Percentiles rank a stretch among this genome's conserved stretches.
Evolutionary conservation across 2,797 vertebrate genomes (phyloP).

Genomic region (Sebastiscus tertius): DNA sequence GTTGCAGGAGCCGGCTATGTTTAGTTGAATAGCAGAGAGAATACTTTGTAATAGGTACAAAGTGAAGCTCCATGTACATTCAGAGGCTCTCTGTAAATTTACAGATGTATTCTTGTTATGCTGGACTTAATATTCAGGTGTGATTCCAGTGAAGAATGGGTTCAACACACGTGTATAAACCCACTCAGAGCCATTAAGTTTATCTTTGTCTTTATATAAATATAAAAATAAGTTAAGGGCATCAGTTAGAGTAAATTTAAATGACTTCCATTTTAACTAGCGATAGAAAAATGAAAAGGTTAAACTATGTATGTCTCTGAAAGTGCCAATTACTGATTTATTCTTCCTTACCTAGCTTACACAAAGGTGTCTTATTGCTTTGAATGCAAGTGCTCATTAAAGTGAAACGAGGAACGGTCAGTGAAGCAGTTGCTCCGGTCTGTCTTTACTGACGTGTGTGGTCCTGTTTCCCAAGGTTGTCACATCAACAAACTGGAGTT

Average conservation of each 20-base stretch:
- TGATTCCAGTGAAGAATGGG: not conserved
- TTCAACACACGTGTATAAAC: not conserved
- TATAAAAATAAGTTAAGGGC: conserved; percentile 2
- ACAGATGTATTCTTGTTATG: conserved; percentile 23
- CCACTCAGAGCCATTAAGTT: not conserved
- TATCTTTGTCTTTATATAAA: not conserved
- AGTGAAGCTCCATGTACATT: conserved; percentile 39
- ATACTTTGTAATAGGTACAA: conserved; percentile 55
- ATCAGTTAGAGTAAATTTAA: not conserved
- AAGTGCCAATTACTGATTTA: conserved; percentile 12
- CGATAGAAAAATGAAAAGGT: not conserved
- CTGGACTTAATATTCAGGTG: not conserved
- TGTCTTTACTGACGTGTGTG: conserved; percentile 75
- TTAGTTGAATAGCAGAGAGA: conserved; percentile 52
- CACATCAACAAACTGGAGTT: conserved; percentile 81
- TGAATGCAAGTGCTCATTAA: conserved; percentile 49
- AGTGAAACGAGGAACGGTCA: conserved; percentile 42
- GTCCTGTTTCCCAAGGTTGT: conserved; percentile 80
- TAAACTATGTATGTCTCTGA: conserved; percentile 2
- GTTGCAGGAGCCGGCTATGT: conserved; percentile 59
- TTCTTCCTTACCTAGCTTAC: conserved; percentile 11
- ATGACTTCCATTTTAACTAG: not conserved
- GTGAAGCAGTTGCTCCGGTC: conserved; percentile 66
- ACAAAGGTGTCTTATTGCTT: conserved; percentile 13
- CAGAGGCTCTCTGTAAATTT: not conserved